These are phyloP conservation scores for Bugula neritina DNA, from an alignment of 2,888 invertebrate genomes.

Conservation along the genomic window DNA sequence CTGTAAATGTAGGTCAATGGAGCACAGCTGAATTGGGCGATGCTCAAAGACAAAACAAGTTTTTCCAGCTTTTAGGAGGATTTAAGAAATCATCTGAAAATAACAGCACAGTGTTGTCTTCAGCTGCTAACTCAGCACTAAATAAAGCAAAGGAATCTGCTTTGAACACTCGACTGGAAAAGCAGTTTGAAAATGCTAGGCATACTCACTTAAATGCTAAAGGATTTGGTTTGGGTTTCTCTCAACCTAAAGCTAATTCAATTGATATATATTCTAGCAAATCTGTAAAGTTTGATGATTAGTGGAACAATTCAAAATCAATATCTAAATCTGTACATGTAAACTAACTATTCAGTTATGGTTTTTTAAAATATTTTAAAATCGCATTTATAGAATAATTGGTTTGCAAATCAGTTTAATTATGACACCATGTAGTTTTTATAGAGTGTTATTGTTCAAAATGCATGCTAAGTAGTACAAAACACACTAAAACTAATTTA, in stretches of 20 bases:
- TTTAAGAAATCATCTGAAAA: neutral
- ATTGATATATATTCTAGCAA: neutral
- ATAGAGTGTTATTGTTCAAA: too few species aligned
- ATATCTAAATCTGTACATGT: too few species aligned
- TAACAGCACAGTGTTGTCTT: neutral
- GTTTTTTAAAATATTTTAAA: too few species aligned
- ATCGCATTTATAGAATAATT: too few species aligned
- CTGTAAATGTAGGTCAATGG: conserved; percentile 7
- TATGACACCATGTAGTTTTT: too few species aligned
- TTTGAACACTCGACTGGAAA: neutral
- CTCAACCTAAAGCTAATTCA: conserved; percentile 5
- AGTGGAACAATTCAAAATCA: too few species aligned
- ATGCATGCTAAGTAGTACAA: too few species aligned
- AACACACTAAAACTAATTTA: too few species aligned
- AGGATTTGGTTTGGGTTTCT: conserved; percentile 6
- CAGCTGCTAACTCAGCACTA: neutral
- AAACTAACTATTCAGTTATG: too few species aligned
- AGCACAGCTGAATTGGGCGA: conserved; percentile 2
- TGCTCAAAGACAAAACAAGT: conserved; percentile 19
- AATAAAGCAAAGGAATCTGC: neutral
- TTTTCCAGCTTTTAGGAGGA: neutral
- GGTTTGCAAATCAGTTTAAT: too few species aligned
- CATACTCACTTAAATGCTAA: neutral
- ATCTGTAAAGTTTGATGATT: conserved; percentile 20
- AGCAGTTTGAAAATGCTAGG: conserved; percentile 12